Base-by-base conservation (phyloP, 2,888 invertebrate species). In the Ferrisia virgata region DNA sequence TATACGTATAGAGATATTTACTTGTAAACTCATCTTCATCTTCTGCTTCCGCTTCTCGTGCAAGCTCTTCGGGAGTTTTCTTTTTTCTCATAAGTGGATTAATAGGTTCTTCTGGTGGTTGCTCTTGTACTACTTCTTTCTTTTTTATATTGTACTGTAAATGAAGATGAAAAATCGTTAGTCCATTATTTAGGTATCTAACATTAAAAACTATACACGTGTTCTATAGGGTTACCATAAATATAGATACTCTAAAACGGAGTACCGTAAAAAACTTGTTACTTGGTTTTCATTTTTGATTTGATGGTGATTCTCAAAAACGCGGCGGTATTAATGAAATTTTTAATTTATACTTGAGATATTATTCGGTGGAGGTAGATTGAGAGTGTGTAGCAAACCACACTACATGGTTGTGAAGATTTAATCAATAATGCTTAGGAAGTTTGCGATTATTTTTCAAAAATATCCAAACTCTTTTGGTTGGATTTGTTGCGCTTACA, bases 111-210 rank as follows among this genome's bases (percentile, higher is more conserved):
- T 93, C 93, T 86, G 93, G 94, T 89, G 93, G 93, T 88, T 93
- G 93, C 88, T 95, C 95, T 88, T 95, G 94, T 87, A 95, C 92
- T 89, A 97, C 97, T 89, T 98, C 97, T 89, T 96, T 96, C 92
- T 99, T 99, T 90, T 96, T 96, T 91, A 99, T 97, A 91, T 98
- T 98, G 91, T 99, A 99, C 98, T 98, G 92, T 40, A 93, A 90
- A 88, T 84, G 85, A 31, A 76, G 8, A 76, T 76, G 36, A 76
- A 76, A 36, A 33, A 76, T 76, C 6, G 36, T 76, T 78, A 85
- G 36, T 33, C 36, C 18, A 11, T 36, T 18, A 22, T 33, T 22
- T 11, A 11, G 31, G 18, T 39, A 79, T 15, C 81, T 15, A 2
- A 47, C 53, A 18, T 58, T 58, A 25, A 47, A 47, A 47, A n/a